These are phyloP conservation scores for Molossus alvarezi DNA, from an alignment of 2,797 vertebrate genomes.

Conservation along the genomic window DNA sequence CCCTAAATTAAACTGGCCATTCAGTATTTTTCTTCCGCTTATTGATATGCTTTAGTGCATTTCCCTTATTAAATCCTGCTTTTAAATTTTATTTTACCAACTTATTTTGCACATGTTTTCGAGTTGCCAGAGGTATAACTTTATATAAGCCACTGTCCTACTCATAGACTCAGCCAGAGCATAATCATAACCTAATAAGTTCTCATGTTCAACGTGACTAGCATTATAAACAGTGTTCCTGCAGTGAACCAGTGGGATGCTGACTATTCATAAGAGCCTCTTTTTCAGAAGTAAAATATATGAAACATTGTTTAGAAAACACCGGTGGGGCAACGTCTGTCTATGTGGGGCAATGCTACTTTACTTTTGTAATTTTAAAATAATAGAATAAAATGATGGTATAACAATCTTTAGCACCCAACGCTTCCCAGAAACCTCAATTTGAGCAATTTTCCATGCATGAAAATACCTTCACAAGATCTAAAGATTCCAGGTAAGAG, in stretches of 20 bases:
- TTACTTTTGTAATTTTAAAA: slow-evolving; percentile 35
- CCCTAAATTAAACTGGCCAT: neutral
- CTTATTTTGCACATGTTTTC: slow-evolving; percentile 3
- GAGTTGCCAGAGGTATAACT: neutral
- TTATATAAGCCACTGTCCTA: neutral
- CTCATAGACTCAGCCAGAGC: slow-evolving; percentile 14
- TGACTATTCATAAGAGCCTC: slow-evolving; percentile 3
- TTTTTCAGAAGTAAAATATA: slow-evolving; percentile 58
- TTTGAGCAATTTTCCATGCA: neutral
- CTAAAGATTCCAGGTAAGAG: neutral
- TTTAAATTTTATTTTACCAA: slow-evolving; percentile 53
- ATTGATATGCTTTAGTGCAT: neutral
- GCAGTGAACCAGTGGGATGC: neutral
- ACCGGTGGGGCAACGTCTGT: neutral
- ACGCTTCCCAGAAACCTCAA: neutral
- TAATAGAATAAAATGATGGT: neutral
- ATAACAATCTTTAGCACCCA: neutral
- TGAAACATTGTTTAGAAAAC: neutral
- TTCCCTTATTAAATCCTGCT: neutral
- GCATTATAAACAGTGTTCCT: neutral
- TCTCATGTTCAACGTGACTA: slow-evolving; percentile 69
- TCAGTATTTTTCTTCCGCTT: neutral
- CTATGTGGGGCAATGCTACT: neutral
- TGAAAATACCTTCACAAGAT: neutral
- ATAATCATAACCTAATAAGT: slow-evolving; percentile 62